These are phyloP conservation scores for Numenius arquata DNA, from an alignment of 2,113 vertebrate genomes.

Conservation along the genomic window DNA sequence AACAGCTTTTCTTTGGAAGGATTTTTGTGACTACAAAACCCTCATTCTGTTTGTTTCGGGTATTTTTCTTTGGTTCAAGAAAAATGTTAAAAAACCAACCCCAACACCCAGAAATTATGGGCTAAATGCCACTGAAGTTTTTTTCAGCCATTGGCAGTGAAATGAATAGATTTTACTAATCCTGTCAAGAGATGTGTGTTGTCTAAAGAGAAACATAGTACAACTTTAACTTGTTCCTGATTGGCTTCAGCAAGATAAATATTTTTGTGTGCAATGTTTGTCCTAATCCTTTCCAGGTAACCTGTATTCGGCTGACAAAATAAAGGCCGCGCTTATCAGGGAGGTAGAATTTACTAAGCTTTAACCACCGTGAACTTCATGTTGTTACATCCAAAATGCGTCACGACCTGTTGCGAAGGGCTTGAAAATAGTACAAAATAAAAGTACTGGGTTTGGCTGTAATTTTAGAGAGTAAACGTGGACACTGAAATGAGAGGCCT, in stretches of 20 bases:
- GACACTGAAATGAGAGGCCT: neutral
- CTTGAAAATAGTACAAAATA: slow-evolving; percentile 5
- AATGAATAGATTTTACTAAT: neutral
- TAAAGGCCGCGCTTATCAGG: neutral
- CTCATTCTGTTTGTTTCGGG: neutral
- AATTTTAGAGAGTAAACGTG: neutral
- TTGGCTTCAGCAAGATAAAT: slow-evolving; percentile 10
- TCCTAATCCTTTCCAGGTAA: neutral
- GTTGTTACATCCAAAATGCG: neutral
- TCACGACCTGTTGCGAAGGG: neutral
- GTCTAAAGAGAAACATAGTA: neutral
- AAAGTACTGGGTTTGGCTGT: neutral
- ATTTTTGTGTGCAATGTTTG: neutral
- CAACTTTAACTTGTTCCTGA: neutral
- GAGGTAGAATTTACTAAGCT: neutral
- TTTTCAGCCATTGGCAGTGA: neutral
- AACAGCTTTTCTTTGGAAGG: neutral
- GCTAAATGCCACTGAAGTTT: neutral
- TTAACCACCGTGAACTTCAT: neutral
- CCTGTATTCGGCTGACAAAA: neutral
- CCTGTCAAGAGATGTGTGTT: neutral
- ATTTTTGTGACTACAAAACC: neutral
- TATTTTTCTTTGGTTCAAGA: neutral
- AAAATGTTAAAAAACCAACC: neutral
- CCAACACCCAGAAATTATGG: neutral